These are phyloP conservation scores for Meandrusa payeni DNA, from an alignment of 2,888 invertebrate species.

Conservation along the genomic window DNA sequence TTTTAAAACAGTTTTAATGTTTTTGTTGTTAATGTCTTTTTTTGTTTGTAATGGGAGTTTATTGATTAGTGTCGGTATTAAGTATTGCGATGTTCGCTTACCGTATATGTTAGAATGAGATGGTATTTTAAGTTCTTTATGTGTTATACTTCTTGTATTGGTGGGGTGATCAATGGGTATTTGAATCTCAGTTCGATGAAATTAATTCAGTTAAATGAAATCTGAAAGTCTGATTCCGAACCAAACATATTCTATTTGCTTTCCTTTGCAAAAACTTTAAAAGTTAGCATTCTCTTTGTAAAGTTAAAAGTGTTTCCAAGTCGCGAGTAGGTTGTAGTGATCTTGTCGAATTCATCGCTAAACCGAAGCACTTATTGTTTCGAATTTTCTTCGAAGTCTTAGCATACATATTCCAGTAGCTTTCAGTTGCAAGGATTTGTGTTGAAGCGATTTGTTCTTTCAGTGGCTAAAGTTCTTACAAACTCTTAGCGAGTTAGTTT, in stretches of 20 bases:
- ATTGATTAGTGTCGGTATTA: too few relatives aligned
- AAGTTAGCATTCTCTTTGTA: conserved; percentile 10
- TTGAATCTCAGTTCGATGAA: too few relatives aligned
- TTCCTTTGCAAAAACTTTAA: conserved; percentile 6
- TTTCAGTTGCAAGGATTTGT: conserved; percentile 41
- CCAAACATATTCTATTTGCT: background rate
- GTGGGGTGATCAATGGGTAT: too few relatives aligned
- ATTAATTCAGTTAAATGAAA: too few relatives aligned
- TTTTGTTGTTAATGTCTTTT: too few relatives aligned
- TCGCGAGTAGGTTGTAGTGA: conserved; percentile 20
- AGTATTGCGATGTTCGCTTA: too few relatives aligned
- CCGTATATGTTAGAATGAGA: too few relatives aligned
- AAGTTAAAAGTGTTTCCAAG: conserved; percentile 22
- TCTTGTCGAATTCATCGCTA: conserved; percentile 23
- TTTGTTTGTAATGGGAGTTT: too few relatives aligned
- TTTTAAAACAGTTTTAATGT: too few relatives aligned
- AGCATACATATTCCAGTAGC: conserved; percentile 53
- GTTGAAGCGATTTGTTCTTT: conserved; percentile 35
- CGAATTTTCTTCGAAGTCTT: conserved; percentile 41
- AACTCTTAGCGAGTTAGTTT: conserved; percentile 18
- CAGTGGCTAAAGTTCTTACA: conserved; percentile 24
- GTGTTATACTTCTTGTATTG: too few relatives aligned
- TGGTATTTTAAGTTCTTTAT: too few relatives aligned
- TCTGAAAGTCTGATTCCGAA: background rate
- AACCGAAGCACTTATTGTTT: conserved; percentile 41